These are phyloP conservation scores for Drosophila sechellia DNA, from an alignment of 1,140 invertebrate species.

Conservation along the genomic window DNA sequence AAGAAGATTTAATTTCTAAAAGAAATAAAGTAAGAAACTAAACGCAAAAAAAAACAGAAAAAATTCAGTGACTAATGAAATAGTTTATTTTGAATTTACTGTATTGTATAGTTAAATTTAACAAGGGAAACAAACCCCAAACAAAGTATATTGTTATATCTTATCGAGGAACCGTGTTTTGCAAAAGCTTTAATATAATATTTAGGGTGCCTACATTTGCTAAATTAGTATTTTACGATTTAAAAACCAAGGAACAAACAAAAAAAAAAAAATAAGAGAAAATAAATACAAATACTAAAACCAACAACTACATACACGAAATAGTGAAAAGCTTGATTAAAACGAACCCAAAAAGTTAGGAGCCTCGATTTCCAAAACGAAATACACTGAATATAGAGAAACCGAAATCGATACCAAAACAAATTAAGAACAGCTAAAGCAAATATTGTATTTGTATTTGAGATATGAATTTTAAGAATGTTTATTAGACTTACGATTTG, in stretches of 20 bases:
- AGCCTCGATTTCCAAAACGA: conserved; percentile 16
- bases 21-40: conserved; percentile 55
- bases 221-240: conserved; percentile 84
- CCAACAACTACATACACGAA: conserved; percentile 29
- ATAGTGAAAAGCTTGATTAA: conserved; percentile 15
- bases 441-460: conserved; percentile 67
- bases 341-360: conserved; percentile 13
- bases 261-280: background rate
- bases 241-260: conserved; percentile 33
- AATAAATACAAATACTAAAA: conserved; percentile 6
- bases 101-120: conserved; percentile 78
- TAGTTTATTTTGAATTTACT: conserved; percentile 80
- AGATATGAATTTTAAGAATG: conserved; percentile 81
- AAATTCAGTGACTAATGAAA: conserved; percentile 58
- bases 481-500: conserved; percentile 79
- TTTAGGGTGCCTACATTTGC: conserved; percentile 85
- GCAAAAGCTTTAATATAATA: conserved; percentile 85
- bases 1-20: conserved; percentile 53
- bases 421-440: conserved; percentile 36
- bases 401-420: conserved; percentile 9
- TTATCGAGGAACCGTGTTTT: conserved; percentile 84
- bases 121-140: conserved; percentile 21
- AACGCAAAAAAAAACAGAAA: conserved; percentile 10
- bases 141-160: conserved; percentile 76
- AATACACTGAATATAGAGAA: conserved; percentile 10